Evolutionary conservation across 2,113 vertebrate species (phyloP).

Genomic region (Eublepharis macularius): DNA sequence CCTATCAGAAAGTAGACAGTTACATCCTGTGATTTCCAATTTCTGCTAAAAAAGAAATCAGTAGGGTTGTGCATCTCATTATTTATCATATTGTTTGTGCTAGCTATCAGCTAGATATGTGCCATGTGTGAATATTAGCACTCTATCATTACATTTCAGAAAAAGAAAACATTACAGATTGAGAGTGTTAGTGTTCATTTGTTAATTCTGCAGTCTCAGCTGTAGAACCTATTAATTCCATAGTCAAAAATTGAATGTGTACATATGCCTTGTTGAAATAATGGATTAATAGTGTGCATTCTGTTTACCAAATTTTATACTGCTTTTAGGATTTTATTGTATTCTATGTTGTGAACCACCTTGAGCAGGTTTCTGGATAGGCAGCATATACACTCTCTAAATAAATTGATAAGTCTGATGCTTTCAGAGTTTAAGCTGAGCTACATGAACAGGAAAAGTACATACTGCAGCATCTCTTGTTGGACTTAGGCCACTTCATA

Average conservation of each 20-base stretch:
- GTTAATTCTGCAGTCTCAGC: not conserved
- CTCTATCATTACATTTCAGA: not conserved
- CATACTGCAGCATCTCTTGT: not conserved
- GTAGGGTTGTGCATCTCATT: not conserved
- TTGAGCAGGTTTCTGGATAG: no score
- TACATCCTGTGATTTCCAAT: not conserved
- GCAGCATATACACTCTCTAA: no score
- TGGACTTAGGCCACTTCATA: not conserved
- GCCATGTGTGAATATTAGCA: not conserved
- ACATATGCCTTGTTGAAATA: not conserved
- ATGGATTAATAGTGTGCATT: not conserved
- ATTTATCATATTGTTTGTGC: not conserved
- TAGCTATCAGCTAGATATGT: not conserved
- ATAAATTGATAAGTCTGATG: not conserved
- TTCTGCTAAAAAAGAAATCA: not conserved
- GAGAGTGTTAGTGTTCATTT: not conserved
- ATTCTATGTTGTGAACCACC: no score
- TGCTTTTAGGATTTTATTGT: no score
- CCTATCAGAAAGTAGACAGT: not conserved
- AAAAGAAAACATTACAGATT: not conserved
- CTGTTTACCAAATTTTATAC: not conserved
- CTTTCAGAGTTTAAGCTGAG: not conserved
- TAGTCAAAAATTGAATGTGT: not conserved
- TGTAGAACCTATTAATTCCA: not conserved
- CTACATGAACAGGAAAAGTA: not conserved